Evolutionary conservation across 2,888 invertebrate genomes (phyloP).

Genomic region (Erebia palarica): DNA sequence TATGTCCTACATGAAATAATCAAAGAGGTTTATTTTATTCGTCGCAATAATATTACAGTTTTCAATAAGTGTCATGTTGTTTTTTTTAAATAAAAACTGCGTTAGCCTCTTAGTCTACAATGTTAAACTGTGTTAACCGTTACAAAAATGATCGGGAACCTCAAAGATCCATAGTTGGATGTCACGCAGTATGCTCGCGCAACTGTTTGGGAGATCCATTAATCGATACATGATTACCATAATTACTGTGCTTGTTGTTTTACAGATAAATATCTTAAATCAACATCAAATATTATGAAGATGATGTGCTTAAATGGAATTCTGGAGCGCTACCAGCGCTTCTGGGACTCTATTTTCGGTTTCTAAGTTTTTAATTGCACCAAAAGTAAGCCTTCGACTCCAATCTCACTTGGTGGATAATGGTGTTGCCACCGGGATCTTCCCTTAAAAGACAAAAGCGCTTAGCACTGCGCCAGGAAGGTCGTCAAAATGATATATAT

Average conservation of each 20-base stretch:
- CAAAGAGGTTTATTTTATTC: too few relatives aligned
- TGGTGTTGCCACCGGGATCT: background rate
- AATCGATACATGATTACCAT: slow-evolving; percentile 10
- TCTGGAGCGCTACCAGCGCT: background rate
- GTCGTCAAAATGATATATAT: too few relatives aligned
- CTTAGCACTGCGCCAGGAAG: too few relatives aligned
- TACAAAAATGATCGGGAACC: slow-evolving; percentile 31
- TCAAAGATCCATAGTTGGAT: slow-evolving; percentile 23
- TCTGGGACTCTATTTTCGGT: background rate
- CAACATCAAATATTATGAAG: background rate
- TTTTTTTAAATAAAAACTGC: too few relatives aligned
- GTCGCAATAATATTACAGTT: too few relatives aligned
- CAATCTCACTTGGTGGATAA: too few relatives aligned
- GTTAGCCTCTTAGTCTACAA: background rate
- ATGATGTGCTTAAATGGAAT: background rate
- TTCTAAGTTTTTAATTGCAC: too few relatives aligned
- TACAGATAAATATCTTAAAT: slow-evolving; percentile 1
- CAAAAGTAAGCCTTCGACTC: too few relatives aligned
- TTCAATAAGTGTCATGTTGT: too few relatives aligned
- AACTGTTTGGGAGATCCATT: slow-evolving; percentile 16
- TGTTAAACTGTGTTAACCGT: slow-evolving; percentile 28
- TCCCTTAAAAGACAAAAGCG: background rate
- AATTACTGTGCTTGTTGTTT: background rate
- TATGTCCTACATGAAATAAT: too few relatives aligned
- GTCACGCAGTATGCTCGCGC: slow-evolving; percentile 16